Evolutionary conservation across 2,797 vertebrate species (phyloP).

Genomic region (Pangasius krempfi): DNA sequence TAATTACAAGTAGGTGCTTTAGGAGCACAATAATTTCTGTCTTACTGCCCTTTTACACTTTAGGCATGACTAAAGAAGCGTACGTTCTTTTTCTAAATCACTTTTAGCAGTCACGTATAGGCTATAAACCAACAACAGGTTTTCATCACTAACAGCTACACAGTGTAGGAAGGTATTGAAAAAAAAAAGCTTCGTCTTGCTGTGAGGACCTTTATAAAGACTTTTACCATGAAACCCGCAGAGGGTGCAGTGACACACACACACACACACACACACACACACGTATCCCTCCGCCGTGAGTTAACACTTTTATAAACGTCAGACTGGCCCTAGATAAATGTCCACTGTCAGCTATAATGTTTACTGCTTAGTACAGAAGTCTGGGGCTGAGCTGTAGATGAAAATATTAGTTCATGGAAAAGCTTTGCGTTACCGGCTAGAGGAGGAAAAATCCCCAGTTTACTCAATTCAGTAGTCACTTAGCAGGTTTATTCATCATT

Average conservation of each 20-base stretch:
- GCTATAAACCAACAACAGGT: not conserved
- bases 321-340: not conserved
- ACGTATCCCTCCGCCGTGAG: not conserved
- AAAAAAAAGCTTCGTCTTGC: not conserved
- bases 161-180: not conserved
- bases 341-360: not conserved
- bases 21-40: not conserved
- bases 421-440: not conserved
- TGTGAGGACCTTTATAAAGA: not conserved
- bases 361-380: not conserved
- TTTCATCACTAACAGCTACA: not conserved
- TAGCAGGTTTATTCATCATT: not conserved
- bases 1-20: no score
- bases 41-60: not conserved
- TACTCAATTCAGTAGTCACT: slow-evolving; percentile 6
- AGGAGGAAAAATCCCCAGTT: not conserved
- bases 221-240: not conserved
- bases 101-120: not conserved
- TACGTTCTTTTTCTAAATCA: not conserved
- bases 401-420: not conserved
- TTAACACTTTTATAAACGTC: not conserved
- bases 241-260: not conserved
- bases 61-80: not conserved
- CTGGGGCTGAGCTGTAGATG: not conserved
- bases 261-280: not conserved